A percentile compares a stretch with the other conserved stretches of the same genome.
These are phyloP conservation scores for Tetrapedia diversipes DNA, from an alignment of 2,888 invertebrate genomes.

Conservation along the genomic window DNA sequence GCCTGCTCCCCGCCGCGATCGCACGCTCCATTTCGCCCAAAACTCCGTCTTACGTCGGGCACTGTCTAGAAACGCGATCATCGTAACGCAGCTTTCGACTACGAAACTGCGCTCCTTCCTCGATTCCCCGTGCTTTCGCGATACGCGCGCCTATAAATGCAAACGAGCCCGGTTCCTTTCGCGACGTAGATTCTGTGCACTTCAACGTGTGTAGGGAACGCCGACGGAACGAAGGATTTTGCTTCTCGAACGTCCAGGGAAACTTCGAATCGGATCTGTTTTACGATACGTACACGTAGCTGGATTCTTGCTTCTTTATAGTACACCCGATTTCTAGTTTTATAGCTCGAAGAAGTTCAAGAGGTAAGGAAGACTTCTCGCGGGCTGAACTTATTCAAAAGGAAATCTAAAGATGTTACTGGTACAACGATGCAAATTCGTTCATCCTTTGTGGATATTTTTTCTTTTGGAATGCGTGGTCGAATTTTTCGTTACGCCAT, in stretches of 20 bases:
- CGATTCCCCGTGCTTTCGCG: neutral
- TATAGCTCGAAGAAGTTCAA: no score
- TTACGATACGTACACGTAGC: neutral
- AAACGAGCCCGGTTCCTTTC: neutral
- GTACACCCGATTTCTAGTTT: no score
- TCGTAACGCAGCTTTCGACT: neutral
- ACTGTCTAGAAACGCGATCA: slow-evolving; percentile 22
- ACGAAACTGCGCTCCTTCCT: neutral
- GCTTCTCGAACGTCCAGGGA: neutral
- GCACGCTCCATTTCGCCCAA: slow-evolving; percentile 53
- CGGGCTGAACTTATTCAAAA: no score
- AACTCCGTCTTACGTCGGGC: neutral
- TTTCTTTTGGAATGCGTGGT: no score
- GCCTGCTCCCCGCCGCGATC: slow-evolving; percentile 17
- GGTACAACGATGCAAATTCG: no score
- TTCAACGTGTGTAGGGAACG: neutral
- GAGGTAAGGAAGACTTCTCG: no score
- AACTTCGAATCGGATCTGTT: neutral
- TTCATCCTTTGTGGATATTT: no score
- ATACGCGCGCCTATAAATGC: neutral
- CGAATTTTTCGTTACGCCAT: no score
- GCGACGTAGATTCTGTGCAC: no score
- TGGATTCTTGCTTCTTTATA: no score
- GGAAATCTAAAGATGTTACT: no score
- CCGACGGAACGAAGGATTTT: neutral